Conservation (phyloP, 2,113 vertebrate genomes). For the Pomatorhinus ruficollis region DNA sequence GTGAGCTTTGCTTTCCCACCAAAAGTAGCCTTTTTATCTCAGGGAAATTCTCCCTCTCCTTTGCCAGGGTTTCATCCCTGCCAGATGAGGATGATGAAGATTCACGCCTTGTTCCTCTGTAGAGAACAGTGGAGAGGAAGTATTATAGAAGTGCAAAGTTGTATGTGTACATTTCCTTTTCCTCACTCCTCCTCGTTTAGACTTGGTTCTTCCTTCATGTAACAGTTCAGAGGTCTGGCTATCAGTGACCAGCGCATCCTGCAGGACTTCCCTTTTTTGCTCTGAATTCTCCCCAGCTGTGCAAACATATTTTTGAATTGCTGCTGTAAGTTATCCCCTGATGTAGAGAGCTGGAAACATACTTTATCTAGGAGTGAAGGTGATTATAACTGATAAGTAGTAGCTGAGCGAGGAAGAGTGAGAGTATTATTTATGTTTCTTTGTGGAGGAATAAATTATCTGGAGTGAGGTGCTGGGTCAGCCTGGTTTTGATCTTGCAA, state of each 20-base stretch:
- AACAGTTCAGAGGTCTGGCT: not conserved
- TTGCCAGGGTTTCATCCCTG: not conserved
- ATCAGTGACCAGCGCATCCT: not conserved
- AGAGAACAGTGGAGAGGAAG: not conserved
- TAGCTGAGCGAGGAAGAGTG: not conserved
- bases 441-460: not conserved
- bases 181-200: not conserved
- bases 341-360: not conserved
- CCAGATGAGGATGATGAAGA: not conserved
- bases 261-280: constrained; percentile 21
- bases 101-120: not conserved
- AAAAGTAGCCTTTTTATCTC: not conserved
- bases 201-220: not conserved
- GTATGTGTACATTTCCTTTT: constrained; percentile 20
- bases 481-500: not conserved
- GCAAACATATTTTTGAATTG: not conserved
- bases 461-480: not conserved
- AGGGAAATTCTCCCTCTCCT: not conserved
- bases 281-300: not conserved
- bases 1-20: not conserved
- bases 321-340: not conserved
- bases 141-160: not conserved
- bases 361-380: not conserved
- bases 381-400: constrained; percentile 3
- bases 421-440: not conserved